Evolutionary conservation across 1,140 invertebrate species (phyloP).

Genomic region (Copidosoma floridanum): DNA sequence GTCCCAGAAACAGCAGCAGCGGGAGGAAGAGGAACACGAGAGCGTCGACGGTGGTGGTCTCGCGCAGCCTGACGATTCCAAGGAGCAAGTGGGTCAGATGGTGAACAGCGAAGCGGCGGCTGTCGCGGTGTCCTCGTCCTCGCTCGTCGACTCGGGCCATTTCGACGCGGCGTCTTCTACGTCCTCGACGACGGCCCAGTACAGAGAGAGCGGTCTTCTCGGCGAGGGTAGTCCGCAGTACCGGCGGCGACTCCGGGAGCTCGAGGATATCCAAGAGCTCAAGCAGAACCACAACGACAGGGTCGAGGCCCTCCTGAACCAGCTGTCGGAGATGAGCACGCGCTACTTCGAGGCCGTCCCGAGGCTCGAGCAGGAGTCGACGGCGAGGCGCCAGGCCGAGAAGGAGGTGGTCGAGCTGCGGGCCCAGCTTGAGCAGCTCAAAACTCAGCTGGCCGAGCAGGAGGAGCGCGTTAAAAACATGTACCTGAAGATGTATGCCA

Average conservation of each 20-base stretch:
- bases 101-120: constrained; percentile 71
- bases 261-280: too few relatives aligned
- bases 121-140: constrained; percentile 53
- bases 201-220: too few relatives aligned
- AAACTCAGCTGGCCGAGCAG: constrained; percentile 59
- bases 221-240: constrained; percentile 36
- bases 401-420: constrained; percentile 68
- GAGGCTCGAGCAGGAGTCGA: constrained; percentile 61
- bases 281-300: constrained; percentile 51
- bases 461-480: constrained; percentile 74
- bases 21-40: too few relatives aligned
- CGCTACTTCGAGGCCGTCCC: constrained; percentile 66
- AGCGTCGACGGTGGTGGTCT: too few relatives aligned
- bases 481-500: constrained; percentile 80
- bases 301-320: constrained; percentile 71
- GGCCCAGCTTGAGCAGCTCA: constrained; percentile 59
- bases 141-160: constrained; percentile 80
- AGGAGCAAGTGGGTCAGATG: too few relatives aligned
- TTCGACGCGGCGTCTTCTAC: too few relatives aligned
- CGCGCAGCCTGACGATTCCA: constrained; percentile 71
- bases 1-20: constrained; percentile 54
- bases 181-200: constrained; percentile 83
- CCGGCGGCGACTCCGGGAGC: too few relatives aligned
- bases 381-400: constrained; percentile 66
- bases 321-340: constrained; percentile 75